Conservation (phyloP, 2,888 invertebrate species). For the Tinea trinotella region DNA sequence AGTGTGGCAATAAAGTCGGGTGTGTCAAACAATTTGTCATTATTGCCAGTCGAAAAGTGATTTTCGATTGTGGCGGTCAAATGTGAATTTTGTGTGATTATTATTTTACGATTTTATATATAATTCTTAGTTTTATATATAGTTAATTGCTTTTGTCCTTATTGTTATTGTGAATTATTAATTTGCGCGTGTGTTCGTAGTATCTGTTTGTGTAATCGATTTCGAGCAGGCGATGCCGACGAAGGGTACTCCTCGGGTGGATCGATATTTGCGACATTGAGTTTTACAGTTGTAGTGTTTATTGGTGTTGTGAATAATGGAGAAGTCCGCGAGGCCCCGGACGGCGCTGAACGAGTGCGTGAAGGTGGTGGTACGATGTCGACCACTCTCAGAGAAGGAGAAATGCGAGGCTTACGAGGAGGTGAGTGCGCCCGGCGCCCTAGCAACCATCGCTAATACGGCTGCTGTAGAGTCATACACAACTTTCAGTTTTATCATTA, state of each 20-base stretch:
- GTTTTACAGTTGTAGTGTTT: conserved; percentile 33
- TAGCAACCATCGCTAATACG: too few species aligned
- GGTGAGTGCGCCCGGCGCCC: too few species aligned
- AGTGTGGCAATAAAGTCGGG: too few species aligned
- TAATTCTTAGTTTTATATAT: conserved; percentile 39
- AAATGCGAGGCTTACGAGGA: conserved; percentile 79
- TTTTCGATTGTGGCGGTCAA: conserved; percentile 42
- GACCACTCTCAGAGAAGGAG: conserved; percentile 94
- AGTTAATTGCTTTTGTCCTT: conserved; percentile 31
- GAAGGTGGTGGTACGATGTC: conserved; percentile 96
- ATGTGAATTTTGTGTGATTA: conserved; percentile 39
- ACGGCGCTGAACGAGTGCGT: conserved; percentile 85
- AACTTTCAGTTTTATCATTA: too few species aligned
- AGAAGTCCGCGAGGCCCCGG: conserved; percentile 63
- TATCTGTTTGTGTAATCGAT: conserved; percentile 31
- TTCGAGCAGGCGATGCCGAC: conserved; percentile 54
- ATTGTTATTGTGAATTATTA: conserved; percentile 29
- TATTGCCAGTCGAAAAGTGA: conserved; percentile 22
- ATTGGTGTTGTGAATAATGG: conserved; percentile 34
- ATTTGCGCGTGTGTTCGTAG: conserved; percentile 25
- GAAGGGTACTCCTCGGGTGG: conserved; percentile 55
- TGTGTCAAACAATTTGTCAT: too few species aligned
- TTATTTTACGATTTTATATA: conserved; percentile 46
- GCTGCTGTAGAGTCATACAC: too few species aligned
- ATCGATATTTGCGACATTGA: conserved; percentile 65